Conservation (phyloP, 2,888 invertebrate species). For the Ormyrus rosae region DNA sequence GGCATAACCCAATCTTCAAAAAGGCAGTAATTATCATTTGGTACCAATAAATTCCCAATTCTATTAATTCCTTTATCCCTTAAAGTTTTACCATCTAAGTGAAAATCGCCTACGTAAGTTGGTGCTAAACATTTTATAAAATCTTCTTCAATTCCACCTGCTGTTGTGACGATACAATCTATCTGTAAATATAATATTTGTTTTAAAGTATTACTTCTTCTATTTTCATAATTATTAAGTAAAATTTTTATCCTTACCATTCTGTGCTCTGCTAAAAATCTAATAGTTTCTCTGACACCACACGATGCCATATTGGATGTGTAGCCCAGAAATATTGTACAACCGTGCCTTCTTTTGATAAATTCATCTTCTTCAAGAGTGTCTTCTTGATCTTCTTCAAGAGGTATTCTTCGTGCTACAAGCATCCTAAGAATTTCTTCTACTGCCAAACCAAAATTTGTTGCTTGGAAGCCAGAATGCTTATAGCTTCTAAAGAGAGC, state of each 20-base stretch:
- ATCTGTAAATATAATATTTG: constrained; percentile 77
- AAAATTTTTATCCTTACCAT: constrained; percentile 78
- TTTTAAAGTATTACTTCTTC: constrained; percentile 7
- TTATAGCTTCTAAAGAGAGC: constrained; percentile 88
- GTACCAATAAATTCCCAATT: constrained; percentile 95
- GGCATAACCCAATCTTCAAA: constrained; percentile 99
- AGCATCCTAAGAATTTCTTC: constrained; percentile 95
- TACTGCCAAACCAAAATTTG: constrained; percentile 93
- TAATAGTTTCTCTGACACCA: constrained; percentile 93
- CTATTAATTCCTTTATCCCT: constrained; percentile 92
- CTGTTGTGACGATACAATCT: constrained; percentile 97
- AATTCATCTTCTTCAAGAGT: constrained; percentile 87
- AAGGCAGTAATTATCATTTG: constrained; percentile 98
- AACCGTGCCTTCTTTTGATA: constrained; percentile 85
- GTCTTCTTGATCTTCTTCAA: constrained; percentile 83
- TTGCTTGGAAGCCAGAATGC: constrained; percentile 97
- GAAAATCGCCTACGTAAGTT: constrained; percentile 94
- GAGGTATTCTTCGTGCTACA: constrained; percentile 79
- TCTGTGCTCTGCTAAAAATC: constrained; percentile 90
- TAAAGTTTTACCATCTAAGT: constrained; percentile 86
- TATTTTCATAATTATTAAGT: background rate
- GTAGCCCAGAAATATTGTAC: constrained; percentile 97
- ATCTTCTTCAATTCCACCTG: constrained; percentile 99
- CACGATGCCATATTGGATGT: constrained; percentile 98
- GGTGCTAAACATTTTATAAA: constrained; percentile 98